Percentiles rank a stretch among this genome's conserved stretches.
Evolutionary conservation across 2,797 vertebrate species (phyloP).

Genomic region (Anguilla obscura): DNA sequence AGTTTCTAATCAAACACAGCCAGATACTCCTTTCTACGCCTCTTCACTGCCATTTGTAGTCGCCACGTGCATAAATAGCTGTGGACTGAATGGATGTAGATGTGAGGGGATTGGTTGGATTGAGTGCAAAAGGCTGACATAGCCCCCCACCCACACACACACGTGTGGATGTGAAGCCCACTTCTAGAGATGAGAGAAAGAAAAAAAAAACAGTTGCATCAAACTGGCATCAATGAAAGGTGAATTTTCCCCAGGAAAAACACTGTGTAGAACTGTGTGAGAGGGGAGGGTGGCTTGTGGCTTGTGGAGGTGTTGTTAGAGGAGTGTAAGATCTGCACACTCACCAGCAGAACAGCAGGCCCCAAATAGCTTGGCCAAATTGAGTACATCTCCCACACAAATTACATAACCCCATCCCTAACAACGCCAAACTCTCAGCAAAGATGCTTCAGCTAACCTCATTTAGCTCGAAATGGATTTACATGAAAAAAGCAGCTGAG

Average conservation of each 20-base stretch:
- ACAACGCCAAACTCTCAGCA: not conserved
- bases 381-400: slow-evolving; percentile 19
- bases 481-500: not conserved
- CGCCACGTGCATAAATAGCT: not conserved
- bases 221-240: slow-evolving; percentile 11
- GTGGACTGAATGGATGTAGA: not conserved
- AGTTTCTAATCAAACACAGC: not conserved
- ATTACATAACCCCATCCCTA: slow-evolving; percentile 16
- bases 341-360: slow-evolving; percentile 13
- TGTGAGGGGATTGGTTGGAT: not conserved
- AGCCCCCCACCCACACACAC: not conserved
- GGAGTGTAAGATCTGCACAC: slow-evolving; percentile 6
- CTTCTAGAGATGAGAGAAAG: slow-evolving; percentile 13
- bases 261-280: not conserved
- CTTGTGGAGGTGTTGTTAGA: slow-evolving; percentile 16
- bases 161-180: not conserved
- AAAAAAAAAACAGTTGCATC: not conserved
- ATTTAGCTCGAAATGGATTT: not conserved
- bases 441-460: slow-evolving; percentile 14
- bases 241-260: not conserved
- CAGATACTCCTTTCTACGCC: slow-evolving; percentile 5
- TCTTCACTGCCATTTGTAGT: slow-evolving; percentile 1
- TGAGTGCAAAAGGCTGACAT: not conserved
- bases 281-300: not conserved
- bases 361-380: slow-evolving; percentile 19